phyloP scores from a whole-genome alignment of 2,797 vertebrate species.

The Esox lucius region DNA sequence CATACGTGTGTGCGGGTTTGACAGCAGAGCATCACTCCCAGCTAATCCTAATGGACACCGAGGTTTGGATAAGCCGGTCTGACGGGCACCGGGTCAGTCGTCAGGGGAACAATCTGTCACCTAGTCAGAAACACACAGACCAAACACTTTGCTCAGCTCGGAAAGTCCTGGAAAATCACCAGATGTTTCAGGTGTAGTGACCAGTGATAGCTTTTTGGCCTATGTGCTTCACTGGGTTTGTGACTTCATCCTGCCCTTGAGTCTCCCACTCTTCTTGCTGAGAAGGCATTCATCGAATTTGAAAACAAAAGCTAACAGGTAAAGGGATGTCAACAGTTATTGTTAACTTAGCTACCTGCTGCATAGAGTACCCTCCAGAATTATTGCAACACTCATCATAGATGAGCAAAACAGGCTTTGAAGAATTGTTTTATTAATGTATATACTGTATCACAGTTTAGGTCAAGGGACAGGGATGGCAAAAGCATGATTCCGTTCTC shows the following conservation, averaged over 20 bases:
- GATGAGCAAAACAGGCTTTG: too few species aligned
- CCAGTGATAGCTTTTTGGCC: neutral
- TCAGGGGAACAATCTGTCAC: slow-evolving; percentile 38
- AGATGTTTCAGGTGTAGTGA: neutral
- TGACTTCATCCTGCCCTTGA: neutral
- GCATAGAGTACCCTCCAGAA: neutral
- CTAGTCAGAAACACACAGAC: slow-evolving; percentile 14
- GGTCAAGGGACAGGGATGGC: too few species aligned
- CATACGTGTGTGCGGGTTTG: slow-evolving; percentile 22
- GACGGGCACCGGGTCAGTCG: slow-evolving; percentile 52
- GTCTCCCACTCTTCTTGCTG: neutral
- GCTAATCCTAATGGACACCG: slow-evolving; percentile 29
- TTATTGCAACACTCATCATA: too few species aligned
- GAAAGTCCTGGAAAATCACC: neutral
- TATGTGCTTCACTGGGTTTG: neutral
- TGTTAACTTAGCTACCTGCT: neutral
- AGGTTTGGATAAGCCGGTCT: slow-evolving; percentile 35
- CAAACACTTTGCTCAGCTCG: neutral
- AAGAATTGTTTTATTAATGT: too few species aligned
- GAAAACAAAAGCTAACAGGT: neutral
- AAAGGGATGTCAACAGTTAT: neutral
- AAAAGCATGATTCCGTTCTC: too few species aligned
- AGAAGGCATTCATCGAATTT: neutral
- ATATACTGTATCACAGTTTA: too few species aligned
- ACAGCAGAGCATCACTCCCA: slow-evolving; percentile 24